Base-by-base conservation (phyloP, 1,140 invertebrate species). In the Steinernema khuongi region DNA sequence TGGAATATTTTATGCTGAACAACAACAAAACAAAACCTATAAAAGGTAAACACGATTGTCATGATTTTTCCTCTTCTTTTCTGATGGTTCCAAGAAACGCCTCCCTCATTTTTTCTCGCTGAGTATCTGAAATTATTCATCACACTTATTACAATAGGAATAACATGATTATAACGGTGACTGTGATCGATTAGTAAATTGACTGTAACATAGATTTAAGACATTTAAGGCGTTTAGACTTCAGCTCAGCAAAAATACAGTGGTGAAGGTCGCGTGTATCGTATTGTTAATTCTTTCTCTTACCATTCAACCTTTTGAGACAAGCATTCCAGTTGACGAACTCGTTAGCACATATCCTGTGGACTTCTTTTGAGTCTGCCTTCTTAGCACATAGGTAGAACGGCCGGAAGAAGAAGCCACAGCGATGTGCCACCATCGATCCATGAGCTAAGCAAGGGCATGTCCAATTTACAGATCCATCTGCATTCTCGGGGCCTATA, bases 251-350 rank as follows among this genome's bases (percentile, higher is more conserved):
- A n/a, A n/a, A n/a, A n/a, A n/a, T n/a, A n/a, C n/a, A n/a, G n/a
- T n/a, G n/a, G n/a, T n/a, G n/a, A n/a, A n/a, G n/a, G 36, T 41
- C n/a, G 36, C n/a, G 36, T 41, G 7, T 11, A 41, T 11, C n/a
- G 7, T 41, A 7, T 41, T 41, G 36, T 41, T 41, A 41, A 41
- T n/a, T 7, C n/a, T n/a, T 41, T 41, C 7, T 7, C 50, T 60
- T 7, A 60, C 50, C 50, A 22, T 60, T 60, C 11, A 60, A 14
- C 4, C 26, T 26, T 22, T 22, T 60, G 26, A 60, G 7, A 60
- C 50, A 60, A 60, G 50, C 50, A 22, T 26, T 60, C 50, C 50
- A 60, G 50, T 60, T 22, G 19, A 60, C 50, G 26, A 60, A 60
- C 50, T 60, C 50, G 22, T 60, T 60, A 4, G 11, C 50, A 26